Evolutionary conservation across 2,888 invertebrate genomes (phyloP), one percentile per base, ranked within the genome.

Genomic region (Ametastegia equiseti): DNA sequence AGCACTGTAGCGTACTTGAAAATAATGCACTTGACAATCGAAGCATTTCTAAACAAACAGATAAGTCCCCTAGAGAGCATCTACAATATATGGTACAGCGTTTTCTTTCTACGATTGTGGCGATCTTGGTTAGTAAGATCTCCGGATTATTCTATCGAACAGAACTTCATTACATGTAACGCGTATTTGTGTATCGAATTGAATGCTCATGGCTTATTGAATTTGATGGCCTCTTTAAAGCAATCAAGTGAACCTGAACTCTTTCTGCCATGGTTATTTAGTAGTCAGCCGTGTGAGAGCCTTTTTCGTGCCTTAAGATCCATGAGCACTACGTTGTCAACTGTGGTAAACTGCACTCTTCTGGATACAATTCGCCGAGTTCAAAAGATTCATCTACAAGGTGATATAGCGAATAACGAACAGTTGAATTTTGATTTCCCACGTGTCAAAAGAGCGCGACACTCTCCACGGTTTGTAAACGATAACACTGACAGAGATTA

Each of bases 81-180:
- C 6, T 85, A 84, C 81, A 81, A 79, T n/a, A 30, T 81, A 19
- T 86, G 85, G 86, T 86, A 83, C 78, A 77, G 82, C 71, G 71
- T 86, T n/a, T 86, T 85, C 42, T 69, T 84, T 39, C 50, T 84
- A 15, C 81, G 85, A 77, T 67, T 84, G 5, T 86, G 86, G 86
- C 60, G 85, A 63, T 73, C 83, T 3, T 87, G 85, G 86, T 65
- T 86, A 27, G 30, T 30, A 81, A 45, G 79, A 15, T 39, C 73
- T 13, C 81, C 81, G 23, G 47, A 84, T 23, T 86, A 84, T 81
- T 84, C 84, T 7, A 67, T 84, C 30, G 80, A 82, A 1, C 82
- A 84, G 15, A 85, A 88, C 82, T 85, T 85, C 77, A 81, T 86
- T 15, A 84, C 84, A 33, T 67, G 80, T 11, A 86, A 85, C 81